phyloP scores from a whole-genome alignment of 1,140 invertebrate genomes.

The Drosophila persimilis region DNA sequence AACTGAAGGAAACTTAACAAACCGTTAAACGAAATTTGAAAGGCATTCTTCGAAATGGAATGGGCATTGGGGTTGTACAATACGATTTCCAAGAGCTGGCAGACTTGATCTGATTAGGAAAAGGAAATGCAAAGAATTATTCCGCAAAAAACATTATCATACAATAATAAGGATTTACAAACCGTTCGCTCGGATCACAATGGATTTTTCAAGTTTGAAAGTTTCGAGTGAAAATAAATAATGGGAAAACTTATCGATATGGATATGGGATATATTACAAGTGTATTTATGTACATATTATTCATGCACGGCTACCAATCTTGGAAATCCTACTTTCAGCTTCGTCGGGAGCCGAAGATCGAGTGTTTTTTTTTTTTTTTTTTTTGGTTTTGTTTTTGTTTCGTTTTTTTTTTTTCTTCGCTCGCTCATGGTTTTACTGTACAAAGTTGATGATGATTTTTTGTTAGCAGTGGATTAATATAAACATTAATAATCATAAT shows the following conservation, averaged over 20 bases:
- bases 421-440: slow-evolving; percentile 66
- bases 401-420: slow-evolving; percentile 31
- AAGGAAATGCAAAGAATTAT: slow-evolving; percentile 42
- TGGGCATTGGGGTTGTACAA: slow-evolving; percentile 55
- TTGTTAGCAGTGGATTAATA: slow-evolving; percentile 78
- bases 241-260: slow-evolving; percentile 36
- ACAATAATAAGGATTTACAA: slow-evolving; percentile 48
- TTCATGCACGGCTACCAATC: slow-evolving; percentile 55
- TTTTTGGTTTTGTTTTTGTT: neutral
- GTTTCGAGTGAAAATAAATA: slow-evolving; percentile 19
- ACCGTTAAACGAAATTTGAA: slow-evolving; percentile 54
- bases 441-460: slow-evolving; percentile 69
- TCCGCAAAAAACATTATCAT: slow-evolving; percentile 43
- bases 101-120: slow-evolving; percentile 36
- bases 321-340: slow-evolving; percentile 61
- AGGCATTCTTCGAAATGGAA: slow-evolving; percentile 60
- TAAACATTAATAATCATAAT: slow-evolving; percentile 79
- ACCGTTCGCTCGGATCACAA: slow-evolving; percentile 50
- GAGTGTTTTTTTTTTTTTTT: slow-evolving; percentile 17
- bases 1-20: slow-evolving; percentile 60
- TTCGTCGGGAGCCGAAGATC: slow-evolving; percentile 51
- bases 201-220: slow-evolving; percentile 32
- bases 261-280: slow-evolving; percentile 39
- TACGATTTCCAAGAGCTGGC: slow-evolving; percentile 55
- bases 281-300: slow-evolving; percentile 44